phyloP scores from a whole-genome alignment of 2,113 vertebrate genomes.

The Dipodomys stephensi region DNA sequence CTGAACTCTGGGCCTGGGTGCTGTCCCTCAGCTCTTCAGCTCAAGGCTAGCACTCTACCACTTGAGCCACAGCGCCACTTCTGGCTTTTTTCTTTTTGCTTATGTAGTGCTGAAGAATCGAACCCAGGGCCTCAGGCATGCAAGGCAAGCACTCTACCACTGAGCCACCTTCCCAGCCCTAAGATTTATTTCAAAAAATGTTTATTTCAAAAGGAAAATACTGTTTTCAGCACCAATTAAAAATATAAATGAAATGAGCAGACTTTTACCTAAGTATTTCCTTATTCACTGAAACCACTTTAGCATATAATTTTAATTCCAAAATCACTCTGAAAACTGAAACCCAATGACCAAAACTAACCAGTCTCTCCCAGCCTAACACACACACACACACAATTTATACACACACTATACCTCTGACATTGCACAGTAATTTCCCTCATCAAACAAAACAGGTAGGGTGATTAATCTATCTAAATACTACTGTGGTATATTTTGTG shows the following conservation, averaged over 20 bases:
- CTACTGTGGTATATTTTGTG: not conserved
- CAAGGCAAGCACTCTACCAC: too few species aligned
- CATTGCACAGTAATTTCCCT: not conserved
- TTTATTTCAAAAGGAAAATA: conserved; percentile 45
- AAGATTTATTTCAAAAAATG: too few species aligned
- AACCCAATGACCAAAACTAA: not conserved
- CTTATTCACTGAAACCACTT: conserved; percentile 16
- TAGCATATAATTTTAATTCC: conserved; percentile 20
- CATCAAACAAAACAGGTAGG: conserved; percentile 56
- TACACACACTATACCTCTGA: not conserved
- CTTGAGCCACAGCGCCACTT: too few species aligned
- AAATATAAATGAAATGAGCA: conserved; percentile 34
- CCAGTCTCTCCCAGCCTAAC: not conserved
- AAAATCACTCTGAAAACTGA: conserved; percentile 37
- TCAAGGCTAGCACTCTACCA: too few species aligned
- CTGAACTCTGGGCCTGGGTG: too few species aligned
- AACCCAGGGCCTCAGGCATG: too few species aligned
- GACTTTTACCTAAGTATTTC: not conserved
- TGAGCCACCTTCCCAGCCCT: too few species aligned
- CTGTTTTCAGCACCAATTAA: conserved; percentile 28
- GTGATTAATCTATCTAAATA: not conserved
- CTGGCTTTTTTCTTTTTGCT: too few species aligned
- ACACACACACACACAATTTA: not conserved
- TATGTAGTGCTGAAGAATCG: too few species aligned
- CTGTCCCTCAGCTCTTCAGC: too few species aligned